phyloP scores from a whole-genome alignment of 2,113 vertebrate genomes.

The Hystrix cristata region DNA sequence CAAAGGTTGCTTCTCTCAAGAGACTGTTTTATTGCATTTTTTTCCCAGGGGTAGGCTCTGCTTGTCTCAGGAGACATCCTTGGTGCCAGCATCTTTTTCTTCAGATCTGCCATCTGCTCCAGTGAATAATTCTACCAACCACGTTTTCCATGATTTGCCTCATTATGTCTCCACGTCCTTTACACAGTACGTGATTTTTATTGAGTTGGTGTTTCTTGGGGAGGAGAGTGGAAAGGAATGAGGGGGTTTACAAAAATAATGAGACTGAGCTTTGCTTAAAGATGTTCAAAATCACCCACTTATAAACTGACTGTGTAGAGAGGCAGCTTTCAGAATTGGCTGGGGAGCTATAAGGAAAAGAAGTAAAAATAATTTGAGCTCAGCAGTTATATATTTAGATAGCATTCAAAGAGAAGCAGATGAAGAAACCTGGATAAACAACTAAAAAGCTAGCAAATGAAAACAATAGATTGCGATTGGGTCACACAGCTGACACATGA shows the following conservation, averaged over 20 bases:
- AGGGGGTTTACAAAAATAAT: slow-evolving; percentile 73
- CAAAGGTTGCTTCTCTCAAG: not conserved
- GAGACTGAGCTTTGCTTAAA: slow-evolving; percentile 76
- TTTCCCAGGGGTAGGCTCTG: not conserved
- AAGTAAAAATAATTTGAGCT: slow-evolving; percentile 84
- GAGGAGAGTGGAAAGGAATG: slow-evolving; percentile 65
- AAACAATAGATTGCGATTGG: slow-evolving; percentile 63
- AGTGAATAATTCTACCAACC: not conserved
- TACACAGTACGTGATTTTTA: slow-evolving; percentile 39
- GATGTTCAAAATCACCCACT: slow-evolving; percentile 77
- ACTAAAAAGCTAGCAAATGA: slow-evolving; percentile 70
- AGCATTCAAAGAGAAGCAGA: slow-evolving; percentile 79
- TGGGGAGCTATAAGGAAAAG: slow-evolving; percentile 76
- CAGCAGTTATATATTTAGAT: slow-evolving; percentile 79
- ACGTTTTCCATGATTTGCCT: slow-evolving; percentile 7
- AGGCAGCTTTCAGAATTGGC: slow-evolving; percentile 80
- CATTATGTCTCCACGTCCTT: slow-evolving; percentile 14
- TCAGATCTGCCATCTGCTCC: slow-evolving; percentile 57
- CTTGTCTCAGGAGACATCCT: slow-evolving; percentile 12
- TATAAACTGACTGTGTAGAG: slow-evolving; percentile 82
- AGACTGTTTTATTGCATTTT: not conserved
- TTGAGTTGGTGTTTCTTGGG: slow-evolving; percentile 57
- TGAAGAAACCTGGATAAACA: slow-evolving; percentile 73
- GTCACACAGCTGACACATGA: slow-evolving; percentile 58
- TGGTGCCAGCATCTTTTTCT: slow-evolving; percentile 15